Base-by-base conservation (phyloP, 2,113 vertebrate genomes). In the Camelus bactrianus region DNA sequence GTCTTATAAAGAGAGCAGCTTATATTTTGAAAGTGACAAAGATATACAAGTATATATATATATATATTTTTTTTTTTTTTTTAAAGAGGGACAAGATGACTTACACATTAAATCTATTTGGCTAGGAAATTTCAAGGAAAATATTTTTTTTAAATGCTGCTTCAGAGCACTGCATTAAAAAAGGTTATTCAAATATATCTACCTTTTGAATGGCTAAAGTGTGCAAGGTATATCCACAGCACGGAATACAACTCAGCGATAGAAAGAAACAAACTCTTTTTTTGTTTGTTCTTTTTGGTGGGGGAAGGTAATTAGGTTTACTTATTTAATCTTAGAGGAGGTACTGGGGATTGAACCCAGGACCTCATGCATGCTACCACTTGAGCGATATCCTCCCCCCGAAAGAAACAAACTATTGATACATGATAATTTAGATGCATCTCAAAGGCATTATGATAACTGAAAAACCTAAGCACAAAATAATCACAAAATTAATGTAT, bases 161-260 rank as follows among this genome's bases (percentile, higher is more conserved):
- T 95, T 88, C 0, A 75, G 0, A 82, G 32, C 10, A 88, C 26
- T 92, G 9, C 19, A 79, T 69, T 83, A 58, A 62, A 32, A 72
- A 28, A n/a, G 50, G 0, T 48, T 56, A 84, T 50, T 69, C 76
- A 82, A 84, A 77, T 54, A 86, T 22, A 79, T 26, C 9, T 89
- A 58, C 62, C 50, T 93, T 60, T 81, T 77, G 19, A 93, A 94
- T 81, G 75, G 60, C 11, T 95, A 83, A 72, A 86, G 12, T 92
- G 28, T 77, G 9, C n/a, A 58, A 93, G 8, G 50, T 64, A 64
- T 6, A 50, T 17, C 12, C 5, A 79, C 28, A 89, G 13, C 50
- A 86, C 15, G 50, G 28, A 70, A 17, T 42, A 91, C 6, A 56
- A n/a, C 22, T 84, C 24, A 69, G 46, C 6, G 92, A 94, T 46